phyloP scores from a whole-genome alignment of 2,113 vertebrate genomes.

The Petromus typicus region DNA sequence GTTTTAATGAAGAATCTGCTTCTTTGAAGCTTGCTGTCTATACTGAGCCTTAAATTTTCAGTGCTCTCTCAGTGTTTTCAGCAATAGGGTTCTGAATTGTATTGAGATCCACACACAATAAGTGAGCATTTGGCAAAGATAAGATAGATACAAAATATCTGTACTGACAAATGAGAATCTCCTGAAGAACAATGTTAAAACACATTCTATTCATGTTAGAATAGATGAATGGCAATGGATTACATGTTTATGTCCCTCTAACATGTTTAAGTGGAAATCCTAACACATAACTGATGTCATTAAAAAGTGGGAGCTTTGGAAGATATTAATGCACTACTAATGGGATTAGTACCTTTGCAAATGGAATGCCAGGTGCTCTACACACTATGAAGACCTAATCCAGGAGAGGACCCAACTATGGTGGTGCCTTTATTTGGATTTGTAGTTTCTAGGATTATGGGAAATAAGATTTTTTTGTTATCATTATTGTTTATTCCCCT shows the following conservation, averaged over 20 bases:
- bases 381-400: no score
- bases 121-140: background rate
- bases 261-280: background rate
- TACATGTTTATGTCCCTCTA: background rate
- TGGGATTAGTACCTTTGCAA: background rate
- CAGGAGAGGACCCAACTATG: background rate
- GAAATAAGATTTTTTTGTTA: background rate
- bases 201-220: slow-evolving; percentile 4
- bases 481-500: background rate
- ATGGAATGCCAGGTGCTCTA: background rate
- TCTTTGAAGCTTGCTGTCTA: background rate
- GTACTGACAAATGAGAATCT: background rate
- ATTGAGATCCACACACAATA: background rate
- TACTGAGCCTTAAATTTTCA: slow-evolving; percentile 2
- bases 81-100: background rate
- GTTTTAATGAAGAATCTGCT: background rate
- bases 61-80: background rate
- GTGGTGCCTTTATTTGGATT: background rate
- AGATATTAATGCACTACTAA: no score
- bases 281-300: background rate
- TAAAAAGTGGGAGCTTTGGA: background rate
- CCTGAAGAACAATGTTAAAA: background rate
- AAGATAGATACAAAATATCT: background rate
- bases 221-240: background rate
- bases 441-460: background rate